Evolutionary conservation across 2,113 vertebrate species (phyloP), one percentile per base, ranked within the genome.

Genomic region (Bos indicus): DNA sequence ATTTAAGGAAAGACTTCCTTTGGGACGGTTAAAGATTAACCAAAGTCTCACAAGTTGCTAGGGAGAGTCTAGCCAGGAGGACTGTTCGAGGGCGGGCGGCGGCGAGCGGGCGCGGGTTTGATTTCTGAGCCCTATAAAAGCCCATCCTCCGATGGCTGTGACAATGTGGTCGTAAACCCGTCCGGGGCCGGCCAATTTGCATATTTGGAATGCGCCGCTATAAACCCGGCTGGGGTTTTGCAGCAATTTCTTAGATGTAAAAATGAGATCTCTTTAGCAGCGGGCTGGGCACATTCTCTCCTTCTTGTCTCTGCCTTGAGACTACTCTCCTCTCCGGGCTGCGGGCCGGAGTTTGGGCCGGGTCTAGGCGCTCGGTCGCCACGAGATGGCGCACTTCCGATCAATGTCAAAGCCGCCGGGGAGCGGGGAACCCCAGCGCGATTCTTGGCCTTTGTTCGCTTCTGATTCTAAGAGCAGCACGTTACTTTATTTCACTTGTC

Each of bases 331-430:
- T 97, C 82, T 85, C 91, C 71, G 25, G 78, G 97, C 91, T 64
- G 6, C 3, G 21, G 33, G 80, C 88, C n/a, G 71, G 59, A 88
- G 71, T 71, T 83, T 64, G 46, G 26, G 81, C 84, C 19, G 13
- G 56, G 81, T 95, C 97, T 54, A 91, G 97, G 87, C 98, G 26
- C 82, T 1, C 80, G 95, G 96, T 98, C 78, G 83, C 99, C 99
- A 99, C 99, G 99, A 99, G 99, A 99, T 99, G 99, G 99, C 99
- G 99, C 99, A 98, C 98, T 99, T 99, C 98, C 99, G 99, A 99
- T 99, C 99, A 99, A 99, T 99, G 99, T 99, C 99, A 99, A 99
- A 99, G 99, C 99, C 99, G 99, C 98, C 98, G 97, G 98, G 97
- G 98, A 94, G 96, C 96, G 96, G 83, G 96, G 98, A 98, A 98